Evolutionary conservation across 2,888 invertebrate genomes (phyloP), one percentile per base, ranked within the genome.

Genomic region (Dynastes tityus): DNA sequence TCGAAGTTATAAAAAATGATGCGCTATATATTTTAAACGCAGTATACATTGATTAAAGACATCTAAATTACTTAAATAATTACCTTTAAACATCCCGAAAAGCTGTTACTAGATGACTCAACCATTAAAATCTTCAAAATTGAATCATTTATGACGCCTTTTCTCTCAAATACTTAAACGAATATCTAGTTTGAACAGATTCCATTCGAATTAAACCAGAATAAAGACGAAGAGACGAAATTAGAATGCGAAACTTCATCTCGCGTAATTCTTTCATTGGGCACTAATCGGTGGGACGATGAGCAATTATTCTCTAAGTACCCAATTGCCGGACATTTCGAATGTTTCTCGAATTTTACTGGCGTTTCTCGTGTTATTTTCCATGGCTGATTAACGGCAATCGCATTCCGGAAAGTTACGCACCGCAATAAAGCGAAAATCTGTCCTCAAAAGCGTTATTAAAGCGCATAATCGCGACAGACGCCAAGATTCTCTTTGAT

Each of bases 401-500:
- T 8, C 5, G 3, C 16, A 58, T 58, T 22, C 55, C 27, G 22
- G 22, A 58, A 58, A 58, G 53, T 58, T 58, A 16, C 55, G 16
- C 16, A 27, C 22, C 22, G 55, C 22, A 16, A 27, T 22, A 22
- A 58, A 58, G 22, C 22, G 22, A 58, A 58, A 58, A 45, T 45
- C 45, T 58, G 55, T 58, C 55, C 55, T 27, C 55, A 58, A 22
- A 58, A 8, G 55, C 22, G 55, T 27, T 58, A 58, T 8, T 58
- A 58, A 58, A 22, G 22, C 22, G 55, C n/a, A 22, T 27, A 16
- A 58, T 58, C 9, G 9, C n/a, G 16, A 58, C 55, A 16, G 55
- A 58, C 22, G 55, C 9, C 8, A 58, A 22, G 55, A 58, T 22
- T 58, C 22, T 58, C 55, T 58, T 58, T 58, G 55, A 58, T 58